These are phyloP conservation scores for Papilio aristodemus DNA, from an alignment of 1,140 invertebrate species.

Conservation along the genomic window DNA sequence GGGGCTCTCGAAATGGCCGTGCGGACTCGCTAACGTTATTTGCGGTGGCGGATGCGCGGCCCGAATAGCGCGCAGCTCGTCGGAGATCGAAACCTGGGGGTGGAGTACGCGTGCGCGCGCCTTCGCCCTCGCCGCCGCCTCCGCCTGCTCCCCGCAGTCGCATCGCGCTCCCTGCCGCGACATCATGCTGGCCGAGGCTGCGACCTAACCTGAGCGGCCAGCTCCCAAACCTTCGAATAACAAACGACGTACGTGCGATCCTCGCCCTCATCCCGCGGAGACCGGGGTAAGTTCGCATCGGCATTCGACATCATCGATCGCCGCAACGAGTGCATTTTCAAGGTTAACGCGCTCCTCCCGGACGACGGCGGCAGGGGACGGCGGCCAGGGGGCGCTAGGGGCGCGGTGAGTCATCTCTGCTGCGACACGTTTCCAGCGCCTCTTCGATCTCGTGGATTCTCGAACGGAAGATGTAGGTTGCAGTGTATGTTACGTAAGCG, in stretches of 20 bases:
- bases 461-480: slow-evolving; percentile 64
- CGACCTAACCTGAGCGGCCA: slow-evolving; percentile 68
- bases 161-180: slow-evolving; percentile 66
- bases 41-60: slow-evolving; percentile 67
- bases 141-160: slow-evolving; percentile 59
- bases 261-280: slow-evolving; percentile 49
- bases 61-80: slow-evolving; percentile 53
- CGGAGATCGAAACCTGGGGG: slow-evolving; percentile 68
- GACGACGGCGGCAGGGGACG: slow-evolving; percentile 44
- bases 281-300: slow-evolving; percentile 68
- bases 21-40: slow-evolving; percentile 67
- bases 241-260: slow-evolving; percentile 56
- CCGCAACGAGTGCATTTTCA: slow-evolving; percentile 49
- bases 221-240: slow-evolving; percentile 60
- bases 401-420: slow-evolving; percentile 76
- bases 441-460: slow-evolving; percentile 64
- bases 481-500: slow-evolving; percentile 74
- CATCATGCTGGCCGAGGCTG: slow-evolving; percentile 68
- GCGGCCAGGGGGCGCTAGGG: slow-evolving; percentile 66
- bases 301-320: slow-evolving; percentile 33
- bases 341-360: slow-evolving; percentile 62
- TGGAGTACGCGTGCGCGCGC: slow-evolving; percentile 62
- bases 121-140: slow-evolving; percentile 51
- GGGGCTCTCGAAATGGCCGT: slow-evolving; percentile 54
- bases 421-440: slow-evolving; percentile 74